phyloP scores from a whole-genome alignment of 2,113 vertebrate genomes.

The Peucedramus taeniatus region DNA sequence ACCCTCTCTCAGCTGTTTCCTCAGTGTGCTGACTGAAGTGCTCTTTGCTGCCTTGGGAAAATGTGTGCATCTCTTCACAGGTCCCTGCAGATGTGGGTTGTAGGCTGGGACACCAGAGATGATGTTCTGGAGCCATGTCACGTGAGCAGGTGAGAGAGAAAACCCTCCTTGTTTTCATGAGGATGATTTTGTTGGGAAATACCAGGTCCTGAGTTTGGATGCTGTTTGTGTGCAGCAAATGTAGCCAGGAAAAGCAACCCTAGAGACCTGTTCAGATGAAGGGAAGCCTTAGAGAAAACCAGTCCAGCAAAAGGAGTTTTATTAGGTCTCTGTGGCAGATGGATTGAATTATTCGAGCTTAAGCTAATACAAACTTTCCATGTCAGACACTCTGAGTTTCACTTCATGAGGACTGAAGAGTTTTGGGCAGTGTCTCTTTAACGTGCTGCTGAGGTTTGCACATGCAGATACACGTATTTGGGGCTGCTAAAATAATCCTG shows the following conservation, averaged over 20 bases:
- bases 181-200: not conserved
- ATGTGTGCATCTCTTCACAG: not conserved
- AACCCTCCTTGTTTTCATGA: not conserved
- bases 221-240: not conserved
- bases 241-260: not conserved
- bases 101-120: not conserved
- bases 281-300: not conserved
- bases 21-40: not conserved
- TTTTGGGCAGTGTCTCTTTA: not conserved
- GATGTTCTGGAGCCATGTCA: not conserved
- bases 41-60: not conserved
- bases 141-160: not conserved
- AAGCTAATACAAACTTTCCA: not conserved
- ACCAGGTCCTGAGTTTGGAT: not conserved
- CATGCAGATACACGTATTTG: not conserved
- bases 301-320: not conserved
- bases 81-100: not conserved
- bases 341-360: slow-evolving; percentile 25
- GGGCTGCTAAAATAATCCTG: slow-evolving; percentile 34
- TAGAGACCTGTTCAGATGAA: not conserved
- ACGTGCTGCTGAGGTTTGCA: not conserved
- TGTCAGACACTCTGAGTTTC: not conserved
- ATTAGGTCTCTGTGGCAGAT: not conserved
- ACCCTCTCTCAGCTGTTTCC: not conserved
- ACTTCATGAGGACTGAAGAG: not conserved